These are phyloP conservation scores for Dromaius novaehollandiae DNA, from an alignment of 2,113 vertebrate genomes.

Conservation along the genomic window DNA sequence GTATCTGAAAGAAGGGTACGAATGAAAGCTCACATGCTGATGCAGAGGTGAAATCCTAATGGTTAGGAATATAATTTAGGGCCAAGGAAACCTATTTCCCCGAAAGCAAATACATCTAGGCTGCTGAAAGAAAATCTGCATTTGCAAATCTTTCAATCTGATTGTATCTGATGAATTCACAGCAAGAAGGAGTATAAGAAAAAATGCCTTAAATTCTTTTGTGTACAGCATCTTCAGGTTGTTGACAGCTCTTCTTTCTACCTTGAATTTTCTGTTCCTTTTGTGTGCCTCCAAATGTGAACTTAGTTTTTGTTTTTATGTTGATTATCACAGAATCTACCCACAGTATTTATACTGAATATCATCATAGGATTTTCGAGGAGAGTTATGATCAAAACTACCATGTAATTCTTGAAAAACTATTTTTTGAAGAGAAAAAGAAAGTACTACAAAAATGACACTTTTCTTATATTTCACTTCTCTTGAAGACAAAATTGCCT, in stretches of 20 bases:
- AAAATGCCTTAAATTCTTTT: neutral
- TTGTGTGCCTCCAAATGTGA: neutral
- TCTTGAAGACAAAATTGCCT: conserved; percentile 12
- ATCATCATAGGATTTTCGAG: neutral
- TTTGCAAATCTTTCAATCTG: neutral
- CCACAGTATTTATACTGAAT: neutral
- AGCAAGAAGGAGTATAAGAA: neutral
- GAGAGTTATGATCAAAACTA: neutral
- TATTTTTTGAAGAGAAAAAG: neutral
- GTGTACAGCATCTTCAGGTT: neutral
- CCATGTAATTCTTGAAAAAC: neutral
- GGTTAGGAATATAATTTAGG: neutral
- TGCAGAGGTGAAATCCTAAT: neutral
- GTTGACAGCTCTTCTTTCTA: neutral
- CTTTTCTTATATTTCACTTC: neutral
- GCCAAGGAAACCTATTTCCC: neutral
- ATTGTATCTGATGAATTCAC: neutral
- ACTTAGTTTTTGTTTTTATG: neutral
- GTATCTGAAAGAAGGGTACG: neutral
- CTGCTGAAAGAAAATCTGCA: neutral
- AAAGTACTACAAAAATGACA: neutral
- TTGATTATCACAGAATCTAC: neutral
- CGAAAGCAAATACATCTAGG: neutral
- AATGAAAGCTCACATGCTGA: neutral
- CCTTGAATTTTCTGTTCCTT: neutral